These are phyloP conservation scores for Iguana delicatissima DNA, from an alignment of 2,797 vertebrate species.

Conservation along the genomic window DNA sequence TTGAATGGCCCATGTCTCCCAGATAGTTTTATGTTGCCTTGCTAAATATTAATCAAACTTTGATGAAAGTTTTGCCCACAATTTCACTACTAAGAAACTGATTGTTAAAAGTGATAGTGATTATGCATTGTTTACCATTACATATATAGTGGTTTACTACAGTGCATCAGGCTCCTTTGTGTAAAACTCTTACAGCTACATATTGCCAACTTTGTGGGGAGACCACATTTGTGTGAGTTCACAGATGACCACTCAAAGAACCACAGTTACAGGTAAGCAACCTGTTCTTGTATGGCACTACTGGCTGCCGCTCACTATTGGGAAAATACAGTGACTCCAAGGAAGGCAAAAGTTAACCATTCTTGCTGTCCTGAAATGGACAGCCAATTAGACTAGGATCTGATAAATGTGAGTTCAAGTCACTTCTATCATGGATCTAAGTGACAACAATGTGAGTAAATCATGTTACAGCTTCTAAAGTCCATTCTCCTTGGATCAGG, in stretches of 20 bases:
- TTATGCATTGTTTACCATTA: neutral
- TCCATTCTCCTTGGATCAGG: neutral
- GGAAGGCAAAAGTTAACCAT: neutral
- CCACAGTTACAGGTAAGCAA: too few relatives aligned
- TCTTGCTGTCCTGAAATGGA: neutral
- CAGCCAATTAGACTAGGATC: too few relatives aligned
- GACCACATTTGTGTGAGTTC: too few relatives aligned
- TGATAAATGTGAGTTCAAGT: neutral
- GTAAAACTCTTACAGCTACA: neutral
- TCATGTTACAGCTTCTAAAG: neutral
- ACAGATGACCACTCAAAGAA: too few relatives aligned
- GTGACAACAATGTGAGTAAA: neutral
- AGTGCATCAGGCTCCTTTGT: neutral
- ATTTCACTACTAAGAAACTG: neutral
- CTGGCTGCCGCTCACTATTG: neutral
- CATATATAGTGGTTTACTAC: neutral
- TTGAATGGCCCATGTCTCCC: neutral
- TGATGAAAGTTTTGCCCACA: too few relatives aligned
- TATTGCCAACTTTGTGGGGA: neutral
- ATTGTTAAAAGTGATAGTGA: neutral
- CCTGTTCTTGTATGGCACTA: neutral
- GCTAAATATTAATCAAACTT: neutral
- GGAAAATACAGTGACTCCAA: too few relatives aligned
- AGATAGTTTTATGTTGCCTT: neutral
- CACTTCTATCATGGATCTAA: neutral